phyloP scores from a whole-genome alignment of 2,888 invertebrate species.

The Lepidochrysops patricia region DNA sequence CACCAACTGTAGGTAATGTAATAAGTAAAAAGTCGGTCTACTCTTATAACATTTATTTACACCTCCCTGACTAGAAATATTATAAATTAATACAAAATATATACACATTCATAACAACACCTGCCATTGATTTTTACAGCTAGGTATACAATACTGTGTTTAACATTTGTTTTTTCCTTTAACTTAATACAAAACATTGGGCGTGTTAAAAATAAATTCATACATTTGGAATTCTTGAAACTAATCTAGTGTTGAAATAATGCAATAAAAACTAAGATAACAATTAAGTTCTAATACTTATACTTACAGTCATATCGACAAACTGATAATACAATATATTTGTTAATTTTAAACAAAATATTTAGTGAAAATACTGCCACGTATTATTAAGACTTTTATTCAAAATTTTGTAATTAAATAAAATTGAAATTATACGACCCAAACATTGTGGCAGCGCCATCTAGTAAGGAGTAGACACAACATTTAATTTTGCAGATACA shows the following conservation, averaged over 20 bases:
- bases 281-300: not conserved
- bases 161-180: not conserved
- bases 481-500: not conserved
- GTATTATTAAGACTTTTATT: no score
- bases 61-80: conserved; percentile 11
- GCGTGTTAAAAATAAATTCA: not conserved
- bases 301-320: not conserved
- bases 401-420: no score
- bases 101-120: not conserved
- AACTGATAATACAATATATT: not conserved
- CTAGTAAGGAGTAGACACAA: not conserved
- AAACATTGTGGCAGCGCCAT: not conserved
- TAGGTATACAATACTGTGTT: no score
- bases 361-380: no score
- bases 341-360: not conserved
- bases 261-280: not conserved
- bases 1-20: no score
- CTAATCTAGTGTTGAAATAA: not conserved
- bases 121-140: not conserved
- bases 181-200: not conserved
- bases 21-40: not conserved
- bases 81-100: conserved; percentile 9
- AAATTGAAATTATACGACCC: not conserved
- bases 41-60: conserved; percentile 5
- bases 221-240: not conserved